Evolutionary conservation across 2,888 invertebrate species (phyloP), one percentile per base, ranked within the genome.

Genomic region (Phlogophora meticulosa): DNA sequence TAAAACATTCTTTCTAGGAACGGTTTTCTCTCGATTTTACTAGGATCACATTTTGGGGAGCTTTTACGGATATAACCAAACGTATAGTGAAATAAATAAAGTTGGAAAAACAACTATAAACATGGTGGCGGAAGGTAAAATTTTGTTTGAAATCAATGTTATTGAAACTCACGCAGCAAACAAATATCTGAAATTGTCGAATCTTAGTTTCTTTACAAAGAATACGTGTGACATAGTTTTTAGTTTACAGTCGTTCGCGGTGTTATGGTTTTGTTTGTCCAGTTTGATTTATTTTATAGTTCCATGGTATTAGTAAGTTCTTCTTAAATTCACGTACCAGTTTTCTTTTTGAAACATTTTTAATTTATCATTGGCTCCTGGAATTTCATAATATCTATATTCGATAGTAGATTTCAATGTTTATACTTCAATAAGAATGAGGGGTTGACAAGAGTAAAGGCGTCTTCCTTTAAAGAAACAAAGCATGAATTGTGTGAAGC

Each of bases 261-360:
- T 57, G 22, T 67, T 49, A 67, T 56, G 2, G 57, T 67, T 49
- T 36, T 67, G 42, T 69, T 68, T 70, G 52, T 60, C 15, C 15
- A 4, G 11, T 15, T n/a, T 7, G n/a, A 36, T 60, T 52, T 68
- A 58, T 56, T 36, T 28, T 34, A 2, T 10, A 13, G 20, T 22
- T 46, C 13, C 17, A 11, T 20, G 7, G 24, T 43, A 28, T 28
- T 28, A 28, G 28, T 28, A 28, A 28, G 28, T 28, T 28, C 28
- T 5, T 28, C 28, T 28, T 4, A 28, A 28, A 28, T 28, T 28
- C 28, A 28, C 28, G 5, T 4, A 28, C 5, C 28, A 28, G 2
- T 4, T 28, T 28, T 28, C 28, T 28, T 2, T 28, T 28, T 28
- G 28, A 4, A 28, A 28, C 28, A 28, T 28, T n/a, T n/a, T n/a